Evolutionary conservation across 2,888 invertebrate genomes (phyloP), one percentile per base, ranked within the genome.

Genomic region (Drosophila meridionalis): DNA sequence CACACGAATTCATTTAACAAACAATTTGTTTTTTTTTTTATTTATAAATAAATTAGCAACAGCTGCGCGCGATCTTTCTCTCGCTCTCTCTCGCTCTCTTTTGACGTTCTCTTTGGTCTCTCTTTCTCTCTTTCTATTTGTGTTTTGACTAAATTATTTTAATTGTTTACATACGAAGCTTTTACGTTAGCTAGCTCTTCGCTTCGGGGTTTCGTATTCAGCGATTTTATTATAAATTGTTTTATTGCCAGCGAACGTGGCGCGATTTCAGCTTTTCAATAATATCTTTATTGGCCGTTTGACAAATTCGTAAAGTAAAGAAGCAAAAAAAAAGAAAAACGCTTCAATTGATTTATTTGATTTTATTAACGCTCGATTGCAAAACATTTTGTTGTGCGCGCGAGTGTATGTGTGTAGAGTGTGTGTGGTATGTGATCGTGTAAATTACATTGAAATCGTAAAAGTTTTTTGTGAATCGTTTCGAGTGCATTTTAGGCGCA

Each of bases 321-420:
- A 42, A 56, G 7, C n/a, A 52, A 26, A 28, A 28, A 38, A 28
- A 14, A 38, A 0, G n/a, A 8, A 28, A 42, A 42, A 79, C 79
- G 78, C 73, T 64, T 88, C 82, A 88, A 88, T 90, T 88, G 87
- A 88, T 88, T 90, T 90, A 90, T 89, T 82, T 78, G 79, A 81
- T 81, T 82, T 82, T 20, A 67, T 78, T 78, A 63, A 48, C 66
- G 70, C 59, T 77, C 73, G 57, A 76, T 80, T 82, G 72, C 70
- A 55, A 84, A 76, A 78, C 70, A 67, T 57, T 69, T 69, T 42
- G 42, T 45, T 3, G 9, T 59, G 50, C 9, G 7, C 9, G 28
- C n/a, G 12, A 8, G 50, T 50, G 34, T 57, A 28, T 26, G 34
- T 14, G 42, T n/a, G 48, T 60, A 20, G 42, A 20, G 28, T 52